These are phyloP conservation scores for Rhea pennata DNA, from an alignment of 2,113 vertebrate species.

Conservation along the genomic window DNA sequence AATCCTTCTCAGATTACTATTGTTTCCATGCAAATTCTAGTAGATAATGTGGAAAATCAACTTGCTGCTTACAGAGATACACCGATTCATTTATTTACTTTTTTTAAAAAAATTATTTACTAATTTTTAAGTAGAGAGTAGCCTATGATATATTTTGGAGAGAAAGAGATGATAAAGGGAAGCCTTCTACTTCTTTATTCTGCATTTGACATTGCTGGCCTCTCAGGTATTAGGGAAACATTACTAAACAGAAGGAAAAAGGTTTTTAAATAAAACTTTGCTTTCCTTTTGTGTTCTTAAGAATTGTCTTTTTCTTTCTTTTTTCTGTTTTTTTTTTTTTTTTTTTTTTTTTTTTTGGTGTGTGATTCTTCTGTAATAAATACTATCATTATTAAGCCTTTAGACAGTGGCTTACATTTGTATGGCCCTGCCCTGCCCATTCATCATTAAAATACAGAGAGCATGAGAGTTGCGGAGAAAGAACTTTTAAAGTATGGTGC, in stretches of 20 bases:
- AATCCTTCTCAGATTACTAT: not conserved
- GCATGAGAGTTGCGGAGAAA: not conserved
- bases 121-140: not conserved
- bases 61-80: not conserved
- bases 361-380: not conserved
- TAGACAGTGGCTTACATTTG: not conserved
- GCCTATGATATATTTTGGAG: not conserved
- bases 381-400: not conserved
- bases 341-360: not conserved
- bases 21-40: not conserved
- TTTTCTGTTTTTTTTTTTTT: not conserved
- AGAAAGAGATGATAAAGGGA: not conserved
- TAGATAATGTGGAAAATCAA: not conserved
- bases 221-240: not conserved
- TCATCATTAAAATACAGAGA: not conserved
- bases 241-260: not conserved
- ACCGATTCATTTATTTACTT: not conserved
- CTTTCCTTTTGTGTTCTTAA: not conserved
- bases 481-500: not conserved
- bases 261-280: constrained; percentile 19
- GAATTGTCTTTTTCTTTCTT: not conserved
- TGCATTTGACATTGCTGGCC: not conserved
- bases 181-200: not conserved
- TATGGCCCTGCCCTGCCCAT: not conserved
- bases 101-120: not conserved